phyloP scores from a whole-genome alignment of 2,888 invertebrate species.

The Parelbella ahira region DNA sequence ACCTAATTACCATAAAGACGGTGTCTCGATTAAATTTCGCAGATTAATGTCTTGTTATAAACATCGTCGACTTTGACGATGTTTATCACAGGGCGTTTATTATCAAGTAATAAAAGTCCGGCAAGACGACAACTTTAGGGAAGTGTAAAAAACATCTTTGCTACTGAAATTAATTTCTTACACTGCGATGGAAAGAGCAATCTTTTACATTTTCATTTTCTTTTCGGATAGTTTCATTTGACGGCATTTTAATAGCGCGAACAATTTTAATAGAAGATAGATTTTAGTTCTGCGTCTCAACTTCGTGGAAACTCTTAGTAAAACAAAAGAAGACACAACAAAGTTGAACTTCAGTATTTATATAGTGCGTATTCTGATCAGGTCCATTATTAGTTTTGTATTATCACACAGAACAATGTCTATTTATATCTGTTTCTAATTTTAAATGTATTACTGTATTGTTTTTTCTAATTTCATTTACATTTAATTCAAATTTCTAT shows the following conservation, averaged over 20 bases:
- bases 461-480: too few species aligned
- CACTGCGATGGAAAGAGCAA: conserved; percentile 17
- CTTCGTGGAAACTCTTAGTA: too few species aligned
- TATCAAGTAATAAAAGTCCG: conserved; percentile 39
- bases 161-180: conserved; percentile 37
- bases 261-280: conserved; percentile 4
- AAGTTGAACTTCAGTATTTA: too few species aligned
- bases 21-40: conserved; percentile 25
- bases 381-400: too few species aligned
- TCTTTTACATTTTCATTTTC: conserved; percentile 28
- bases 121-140: conserved; percentile 33
- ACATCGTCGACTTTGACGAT: conserved; percentile 35
- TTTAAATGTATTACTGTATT: too few species aligned
- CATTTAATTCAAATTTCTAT: too few species aligned
- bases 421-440: too few species aligned
- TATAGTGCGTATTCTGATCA: too few species aligned
- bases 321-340: too few species aligned
- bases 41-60: conserved; percentile 34
- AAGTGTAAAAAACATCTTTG: conserved; percentile 35
- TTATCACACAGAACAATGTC: too few species aligned
- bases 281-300: too few species aligned
- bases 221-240: conserved; percentile 20
- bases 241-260: conserved; percentile 19
- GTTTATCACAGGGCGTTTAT: conserved; percentile 37
- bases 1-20: conserved; percentile 24